Conservation (phyloP, 2,888 invertebrate species). For the Linnaemya vulpina region DNA sequence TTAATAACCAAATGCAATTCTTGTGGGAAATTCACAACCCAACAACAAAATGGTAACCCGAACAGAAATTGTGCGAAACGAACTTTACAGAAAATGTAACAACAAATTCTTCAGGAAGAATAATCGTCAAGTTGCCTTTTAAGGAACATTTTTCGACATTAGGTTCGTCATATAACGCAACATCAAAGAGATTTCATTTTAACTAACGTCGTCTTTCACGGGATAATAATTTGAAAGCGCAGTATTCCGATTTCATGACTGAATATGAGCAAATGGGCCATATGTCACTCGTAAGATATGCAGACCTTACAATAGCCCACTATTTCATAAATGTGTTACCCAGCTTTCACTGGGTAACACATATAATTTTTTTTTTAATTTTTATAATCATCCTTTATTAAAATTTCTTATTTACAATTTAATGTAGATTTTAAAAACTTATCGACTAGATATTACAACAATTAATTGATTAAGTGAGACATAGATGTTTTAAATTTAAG, state of each 20-base stretch:
- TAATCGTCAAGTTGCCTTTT: conserved; percentile 15
- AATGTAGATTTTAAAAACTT: no score
- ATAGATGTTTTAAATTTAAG: no score
- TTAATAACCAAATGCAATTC: conserved; percentile 24
- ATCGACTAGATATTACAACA: no score
- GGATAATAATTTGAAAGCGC: conserved; percentile 14
- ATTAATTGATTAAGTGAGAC: no score
- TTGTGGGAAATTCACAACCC: conserved; percentile 2
- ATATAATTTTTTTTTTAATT: no score
- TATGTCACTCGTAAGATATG: conserved; percentile 12
- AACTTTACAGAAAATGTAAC: conserved; percentile 22
- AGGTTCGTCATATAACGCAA: conserved; percentile 16
- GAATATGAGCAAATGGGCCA: conserved; percentile 51
- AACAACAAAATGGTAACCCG: conserved; percentile 26
- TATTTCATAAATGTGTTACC: no score
- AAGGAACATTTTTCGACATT: conserved; percentile 14
- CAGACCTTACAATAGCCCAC: background rate
- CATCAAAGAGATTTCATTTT: conserved; percentile 13
- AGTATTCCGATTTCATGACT: conserved; percentile 14
- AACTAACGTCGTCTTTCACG: conserved; percentile 17
- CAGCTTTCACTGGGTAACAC: no score
- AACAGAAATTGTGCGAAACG: conserved; percentile 24
- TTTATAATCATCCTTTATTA: no score
- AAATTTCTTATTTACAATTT: no score
- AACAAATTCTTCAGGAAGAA: background rate